Percentiles rank a stretch among this genome's conserved stretches.
Evolutionary conservation across 2,888 invertebrate genomes (phyloP).

Genomic region (Cheilosia variabilis): DNA sequence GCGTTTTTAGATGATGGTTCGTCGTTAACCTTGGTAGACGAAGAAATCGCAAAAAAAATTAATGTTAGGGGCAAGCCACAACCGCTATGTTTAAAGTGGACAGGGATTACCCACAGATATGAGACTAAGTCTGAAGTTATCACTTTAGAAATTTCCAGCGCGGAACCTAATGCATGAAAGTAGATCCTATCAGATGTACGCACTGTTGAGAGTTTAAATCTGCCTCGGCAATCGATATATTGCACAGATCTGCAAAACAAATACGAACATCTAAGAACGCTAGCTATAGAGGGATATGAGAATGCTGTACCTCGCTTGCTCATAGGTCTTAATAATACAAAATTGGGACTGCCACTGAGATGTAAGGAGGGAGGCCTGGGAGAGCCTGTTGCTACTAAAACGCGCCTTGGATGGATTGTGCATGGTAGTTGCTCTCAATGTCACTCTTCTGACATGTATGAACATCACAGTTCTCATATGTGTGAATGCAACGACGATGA

Average conservation of each 20-base stretch:
- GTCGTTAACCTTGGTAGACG: too few relatives aligned
- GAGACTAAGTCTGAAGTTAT: too few relatives aligned
- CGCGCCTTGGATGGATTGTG: too few relatives aligned
- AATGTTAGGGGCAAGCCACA: background rate
- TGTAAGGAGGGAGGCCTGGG: background rate
- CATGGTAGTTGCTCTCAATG: too few relatives aligned
- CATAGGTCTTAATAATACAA: background rate
- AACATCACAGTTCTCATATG: too few relatives aligned
- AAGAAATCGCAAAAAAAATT: too few relatives aligned
- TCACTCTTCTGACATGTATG: too few relatives aligned
- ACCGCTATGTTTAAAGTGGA: too few relatives aligned
- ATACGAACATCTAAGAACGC: slow-evolving; percentile 22
- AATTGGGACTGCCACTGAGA: background rate
- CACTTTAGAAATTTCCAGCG: background rate
- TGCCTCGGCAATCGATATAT: background rate
- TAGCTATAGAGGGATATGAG: slow-evolving; percentile 42
- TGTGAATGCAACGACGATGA: too few relatives aligned
- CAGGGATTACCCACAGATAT: too few relatives aligned
- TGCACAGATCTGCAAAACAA: background rate
- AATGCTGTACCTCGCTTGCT: slow-evolving; percentile 30
- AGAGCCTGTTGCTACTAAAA: slow-evolving; percentile 17
- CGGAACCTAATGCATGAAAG: background rate
- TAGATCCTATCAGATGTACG: background rate
- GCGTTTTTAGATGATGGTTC: too few relatives aligned
- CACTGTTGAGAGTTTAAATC: background rate